These are phyloP conservation scores for Eudasyphora cyanicolor DNA, from an alignment of 2,888 invertebrate genomes.

Conservation along the genomic window DNA sequence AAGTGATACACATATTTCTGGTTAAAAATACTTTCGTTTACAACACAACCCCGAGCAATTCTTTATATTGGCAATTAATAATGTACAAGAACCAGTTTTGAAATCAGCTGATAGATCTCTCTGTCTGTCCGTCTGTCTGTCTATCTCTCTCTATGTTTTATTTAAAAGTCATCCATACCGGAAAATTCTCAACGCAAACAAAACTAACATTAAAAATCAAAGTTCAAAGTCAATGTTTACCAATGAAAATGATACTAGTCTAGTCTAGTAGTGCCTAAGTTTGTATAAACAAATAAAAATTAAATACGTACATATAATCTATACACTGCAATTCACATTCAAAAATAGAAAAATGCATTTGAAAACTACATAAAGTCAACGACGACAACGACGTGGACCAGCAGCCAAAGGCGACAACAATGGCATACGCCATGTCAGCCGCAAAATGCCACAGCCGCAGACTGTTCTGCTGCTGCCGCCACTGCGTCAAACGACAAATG, in stretches of 20 bases:
- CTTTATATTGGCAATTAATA: slow-evolving; percentile 20
- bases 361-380: slow-evolving; percentile 20
- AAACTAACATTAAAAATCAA: slow-evolving; percentile 60
- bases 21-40: slow-evolving; percentile 11
- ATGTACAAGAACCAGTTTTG: slow-evolving; percentile 3
- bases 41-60: not conserved
- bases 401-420: slow-evolving; percentile 2
- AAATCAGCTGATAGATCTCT: slow-evolving; percentile 58
- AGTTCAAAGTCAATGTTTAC: slow-evolving; percentile 65
- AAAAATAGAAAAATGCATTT: slow-evolving; percentile 25
- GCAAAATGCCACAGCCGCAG: not conserved
- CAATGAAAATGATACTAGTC: slow-evolving; percentile 17
- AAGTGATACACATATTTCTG: not conserved
- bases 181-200: slow-evolving; percentile 48
- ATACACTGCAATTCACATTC: slow-evolving; percentile 13
- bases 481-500: slow-evolving; percentile 41
- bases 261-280: too few species aligned
- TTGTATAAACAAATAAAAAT: too few species aligned
- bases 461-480: not conserved
- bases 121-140: too few species aligned
- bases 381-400: not conserved
- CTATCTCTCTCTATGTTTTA: too few species aligned
- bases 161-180: slow-evolving; percentile 42
- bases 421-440: not conserved
- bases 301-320: too few species aligned